Percentiles rank a stretch among this genome's conserved stretches.
Evolutionary conservation across 2,888 invertebrate species (phyloP).

Genomic region (Apantesis nais): DNA sequence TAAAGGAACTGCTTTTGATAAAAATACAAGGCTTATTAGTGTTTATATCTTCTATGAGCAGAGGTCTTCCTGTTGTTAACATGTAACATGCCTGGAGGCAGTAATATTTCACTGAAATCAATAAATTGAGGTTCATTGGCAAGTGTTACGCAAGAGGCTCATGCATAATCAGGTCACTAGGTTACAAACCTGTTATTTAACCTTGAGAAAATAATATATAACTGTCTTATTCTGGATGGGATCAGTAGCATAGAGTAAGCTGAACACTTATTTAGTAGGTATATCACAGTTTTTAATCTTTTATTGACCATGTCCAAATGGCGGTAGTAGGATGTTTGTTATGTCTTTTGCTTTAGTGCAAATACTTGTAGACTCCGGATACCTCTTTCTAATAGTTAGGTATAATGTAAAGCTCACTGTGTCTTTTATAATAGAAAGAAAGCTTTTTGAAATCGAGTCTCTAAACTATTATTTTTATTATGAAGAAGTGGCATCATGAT

Average conservation of each 20-base stretch:
- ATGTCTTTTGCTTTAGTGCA: too few species aligned
- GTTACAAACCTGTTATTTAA: not conserved
- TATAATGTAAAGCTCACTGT: too few species aligned
- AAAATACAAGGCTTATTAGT: not conserved
- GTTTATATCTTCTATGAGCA: not conserved
- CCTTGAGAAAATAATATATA: not conserved
- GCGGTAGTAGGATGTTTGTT: too few species aligned
- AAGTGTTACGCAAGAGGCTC: slow-evolving; percentile 7
- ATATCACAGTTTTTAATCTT: too few species aligned
- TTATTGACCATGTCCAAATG: too few species aligned
- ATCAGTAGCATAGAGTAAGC: not conserved
- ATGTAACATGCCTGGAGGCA: not conserved
- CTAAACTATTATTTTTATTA: too few species aligned
- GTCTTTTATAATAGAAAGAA: too few species aligned
- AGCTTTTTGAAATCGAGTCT: too few species aligned
- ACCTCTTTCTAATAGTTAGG: too few species aligned
- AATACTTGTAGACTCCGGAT: too few species aligned
- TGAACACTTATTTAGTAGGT: too few species aligned
- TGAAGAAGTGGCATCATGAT: too few species aligned
- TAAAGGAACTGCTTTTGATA: not conserved
- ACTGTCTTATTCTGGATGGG: not conserved
- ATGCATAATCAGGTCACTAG: slow-evolving; percentile 7
- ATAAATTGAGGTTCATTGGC: slow-evolving; percentile 15
- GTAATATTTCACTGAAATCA: slow-evolving; percentile 2
- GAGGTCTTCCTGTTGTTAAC: not conserved